Percentiles rank a stretch among this genome's conserved stretches.
phyloP scores from a whole-genome alignment of 2,113 vertebrate genomes.

The Heliornis fulica region DNA sequence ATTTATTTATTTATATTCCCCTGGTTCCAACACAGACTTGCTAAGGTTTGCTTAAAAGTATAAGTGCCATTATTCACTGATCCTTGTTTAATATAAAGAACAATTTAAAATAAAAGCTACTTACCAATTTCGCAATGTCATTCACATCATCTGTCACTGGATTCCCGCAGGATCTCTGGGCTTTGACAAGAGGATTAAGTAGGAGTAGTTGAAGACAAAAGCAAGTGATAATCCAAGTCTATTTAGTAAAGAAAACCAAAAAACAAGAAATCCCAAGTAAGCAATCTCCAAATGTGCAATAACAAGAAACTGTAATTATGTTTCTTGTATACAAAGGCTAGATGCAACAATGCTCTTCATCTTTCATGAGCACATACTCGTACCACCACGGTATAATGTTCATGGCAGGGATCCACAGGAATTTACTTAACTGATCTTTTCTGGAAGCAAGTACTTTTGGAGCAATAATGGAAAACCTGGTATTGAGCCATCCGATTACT shows the following conservation, averaged over 20 bases:
- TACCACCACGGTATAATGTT: background rate
- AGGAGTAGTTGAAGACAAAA: conserved; percentile 84
- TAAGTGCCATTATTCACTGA: background rate
- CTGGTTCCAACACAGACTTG: background rate
- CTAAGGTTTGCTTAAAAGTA: background rate
- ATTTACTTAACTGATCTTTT: background rate
- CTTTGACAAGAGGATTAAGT: conserved; percentile 76
- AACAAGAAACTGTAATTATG: background rate
- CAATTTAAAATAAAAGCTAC: conserved; percentile 23
- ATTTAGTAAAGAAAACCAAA: background rate
- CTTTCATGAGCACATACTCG: background rate
- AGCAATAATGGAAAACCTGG: background rate
- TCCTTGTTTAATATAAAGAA: background rate
- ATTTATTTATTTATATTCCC: background rate
- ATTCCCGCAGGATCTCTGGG: conserved; percentile 77
- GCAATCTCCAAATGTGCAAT: background rate
- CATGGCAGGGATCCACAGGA: background rate
- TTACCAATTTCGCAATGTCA: conserved; percentile 80
- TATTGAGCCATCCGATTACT: background rate
- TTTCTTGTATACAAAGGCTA: background rate
- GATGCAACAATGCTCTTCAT: background rate
- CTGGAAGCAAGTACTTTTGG: background rate
- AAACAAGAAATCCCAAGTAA: conserved; percentile 9
- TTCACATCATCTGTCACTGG: conserved; percentile 83
- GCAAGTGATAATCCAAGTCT: conserved; percentile 86